Evolutionary conservation across 1,140 invertebrate species (phyloP).

Genomic region (Drosophila lowei): DNA sequence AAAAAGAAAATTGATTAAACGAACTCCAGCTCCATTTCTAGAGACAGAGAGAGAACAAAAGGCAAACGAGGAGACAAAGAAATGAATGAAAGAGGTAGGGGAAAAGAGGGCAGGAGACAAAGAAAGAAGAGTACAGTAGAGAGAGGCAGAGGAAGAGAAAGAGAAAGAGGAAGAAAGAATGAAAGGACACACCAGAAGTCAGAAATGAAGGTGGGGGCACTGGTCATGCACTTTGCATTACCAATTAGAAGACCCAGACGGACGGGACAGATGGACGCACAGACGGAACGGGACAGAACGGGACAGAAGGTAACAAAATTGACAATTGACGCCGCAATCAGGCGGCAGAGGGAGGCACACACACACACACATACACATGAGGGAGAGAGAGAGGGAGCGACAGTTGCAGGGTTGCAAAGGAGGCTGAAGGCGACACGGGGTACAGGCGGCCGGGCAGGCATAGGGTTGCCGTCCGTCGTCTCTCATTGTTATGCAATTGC

Average conservation of each 20-base stretch:
- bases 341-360: slow-evolving; percentile 7
- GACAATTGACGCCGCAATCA: slow-evolving; percentile 76
- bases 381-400: slow-evolving; percentile 1
- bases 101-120: slow-evolving; percentile 16
- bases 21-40: neutral
- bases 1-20: slow-evolving; percentile 59
- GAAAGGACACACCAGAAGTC: slow-evolving; percentile 14
- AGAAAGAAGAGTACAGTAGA: slow-evolving; percentile 16
- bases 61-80: slow-evolving; percentile 18
- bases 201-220: slow-evolving; percentile 11
- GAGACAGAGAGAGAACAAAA: slow-evolving; percentile 16
- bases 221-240: slow-evolving; percentile 73
- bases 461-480: slow-evolving; percentile 20
- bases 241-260: slow-evolving; percentile 59
- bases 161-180: neutral
- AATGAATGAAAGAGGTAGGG: neutral
- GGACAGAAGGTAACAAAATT: slow-evolving; percentile 51
- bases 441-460: too few species aligned
- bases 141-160: neutral
- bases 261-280: slow-evolving; percentile 10
- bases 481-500: slow-evolving; percentile 78
- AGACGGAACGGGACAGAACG: slow-evolving; percentile 13
- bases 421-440: too few species aligned
- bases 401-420: neutral
- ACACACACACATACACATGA: slow-evolving; percentile 16